phyloP scores from a whole-genome alignment of 2,888 invertebrate genomes.

The Chrysolina americana region DNA sequence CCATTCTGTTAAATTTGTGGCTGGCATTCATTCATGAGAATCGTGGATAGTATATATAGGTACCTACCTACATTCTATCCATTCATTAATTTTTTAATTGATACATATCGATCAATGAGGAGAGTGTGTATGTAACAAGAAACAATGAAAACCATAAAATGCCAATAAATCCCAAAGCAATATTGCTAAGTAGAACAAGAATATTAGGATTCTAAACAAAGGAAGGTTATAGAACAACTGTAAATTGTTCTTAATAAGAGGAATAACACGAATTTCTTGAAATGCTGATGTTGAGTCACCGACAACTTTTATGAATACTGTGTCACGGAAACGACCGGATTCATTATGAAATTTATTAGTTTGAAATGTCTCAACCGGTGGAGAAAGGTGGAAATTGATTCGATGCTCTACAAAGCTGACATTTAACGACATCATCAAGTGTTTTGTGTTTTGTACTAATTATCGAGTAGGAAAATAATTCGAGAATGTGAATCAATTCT shows the following conservation, averaged over 20 bases:
- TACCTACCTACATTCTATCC: neutral
- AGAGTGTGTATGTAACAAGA: neutral
- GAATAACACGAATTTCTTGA: conserved; percentile 22
- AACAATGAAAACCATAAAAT: neutral
- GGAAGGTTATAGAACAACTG: conserved; percentile 21
- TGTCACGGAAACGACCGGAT: conserved; percentile 15
- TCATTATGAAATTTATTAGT: conserved; percentile 14
- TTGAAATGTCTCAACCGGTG: neutral
- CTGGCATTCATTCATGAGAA: too few species aligned
- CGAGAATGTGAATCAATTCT: neutral
- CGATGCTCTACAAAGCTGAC: neutral
- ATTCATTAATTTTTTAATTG: neutral
- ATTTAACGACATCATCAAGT: neutral
- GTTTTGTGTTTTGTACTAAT: neutral
- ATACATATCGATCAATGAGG: neutral
- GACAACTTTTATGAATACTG: conserved; percentile 16
- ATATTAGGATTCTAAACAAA: conserved; percentile 9
- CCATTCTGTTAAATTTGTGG: too few species aligned
- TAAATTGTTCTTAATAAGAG: conserved; percentile 19
- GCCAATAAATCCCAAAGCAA: conserved; percentile 2
- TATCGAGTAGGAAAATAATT: neutral
- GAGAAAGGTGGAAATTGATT: neutral
- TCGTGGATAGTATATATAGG: too few species aligned
- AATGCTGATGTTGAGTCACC: conserved; percentile 18
- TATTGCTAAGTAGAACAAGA: conserved; percentile 3